Conservation (phyloP, 2,113 vertebrate species). For the Megaceryle maxima region DNA sequence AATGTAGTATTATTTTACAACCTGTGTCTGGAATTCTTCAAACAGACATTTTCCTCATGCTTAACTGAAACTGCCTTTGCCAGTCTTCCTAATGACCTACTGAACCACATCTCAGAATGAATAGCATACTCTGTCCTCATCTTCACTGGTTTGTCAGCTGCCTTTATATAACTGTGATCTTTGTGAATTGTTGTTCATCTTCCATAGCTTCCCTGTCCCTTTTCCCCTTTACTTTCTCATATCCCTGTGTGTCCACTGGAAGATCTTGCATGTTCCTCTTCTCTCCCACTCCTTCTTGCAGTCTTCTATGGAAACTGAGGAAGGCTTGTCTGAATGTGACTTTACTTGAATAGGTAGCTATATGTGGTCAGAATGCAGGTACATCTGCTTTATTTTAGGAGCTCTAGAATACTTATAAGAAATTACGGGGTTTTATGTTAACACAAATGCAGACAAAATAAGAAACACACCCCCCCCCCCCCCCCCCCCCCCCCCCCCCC, state of each 20-base stretch:
- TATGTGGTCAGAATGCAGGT: not conserved
- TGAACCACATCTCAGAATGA: not conserved
- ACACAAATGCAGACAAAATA: not conserved
- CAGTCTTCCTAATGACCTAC: not conserved
- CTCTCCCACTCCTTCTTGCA: not conserved
- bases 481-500: rapidly evolving
- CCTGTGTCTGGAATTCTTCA: not conserved
- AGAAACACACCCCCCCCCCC: not conserved
- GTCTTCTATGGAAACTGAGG: not conserved
- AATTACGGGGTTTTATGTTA: not conserved
- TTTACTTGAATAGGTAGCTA: not conserved
- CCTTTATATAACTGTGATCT: not conserved
- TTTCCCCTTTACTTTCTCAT: not conserved
- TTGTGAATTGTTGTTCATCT: not conserved
- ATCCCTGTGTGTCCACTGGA: not conserved
- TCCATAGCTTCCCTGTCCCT: not conserved
- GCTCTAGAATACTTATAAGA: not conserved
- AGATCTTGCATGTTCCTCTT: not conserved
- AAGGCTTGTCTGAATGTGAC: not conserved
- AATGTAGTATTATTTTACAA: not conserved
- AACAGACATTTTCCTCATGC: not conserved
- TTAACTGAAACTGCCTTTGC: not conserved
- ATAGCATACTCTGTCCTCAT: not conserved
- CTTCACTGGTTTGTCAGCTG: not conserved
- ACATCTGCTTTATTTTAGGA: not conserved